A percentile compares a stretch with the other conserved stretches of the same genome.
Conservation (phyloP, 23 tunicate species). For the Trididemnum miniatum region DNA sequence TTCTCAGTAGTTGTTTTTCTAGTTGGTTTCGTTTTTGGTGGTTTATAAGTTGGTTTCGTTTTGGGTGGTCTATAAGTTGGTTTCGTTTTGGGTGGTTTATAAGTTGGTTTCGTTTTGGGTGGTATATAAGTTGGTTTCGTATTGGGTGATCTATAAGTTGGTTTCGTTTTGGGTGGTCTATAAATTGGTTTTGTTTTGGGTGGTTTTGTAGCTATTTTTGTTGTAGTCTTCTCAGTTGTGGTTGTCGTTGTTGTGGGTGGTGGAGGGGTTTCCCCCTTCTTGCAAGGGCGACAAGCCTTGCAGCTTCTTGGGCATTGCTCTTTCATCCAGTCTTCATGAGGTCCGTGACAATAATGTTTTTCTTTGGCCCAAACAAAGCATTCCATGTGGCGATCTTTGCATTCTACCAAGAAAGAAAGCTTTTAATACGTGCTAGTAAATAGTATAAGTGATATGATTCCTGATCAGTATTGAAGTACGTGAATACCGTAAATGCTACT, state of each 20-base stretch:
- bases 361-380: constrained; percentile 2
- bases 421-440: background rate
- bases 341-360: background rate
- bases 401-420: background rate
- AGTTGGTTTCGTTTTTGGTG: background rate
- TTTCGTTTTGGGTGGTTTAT: background rate
- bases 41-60: background rate
- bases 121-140: background rate
- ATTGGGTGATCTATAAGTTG: background rate
- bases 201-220: background rate
- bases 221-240: background rate
- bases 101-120: background rate
- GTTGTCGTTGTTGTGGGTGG: background rate
- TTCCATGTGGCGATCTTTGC: background rate
- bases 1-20: background rate
- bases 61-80: background rate
- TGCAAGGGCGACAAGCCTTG: background rate
- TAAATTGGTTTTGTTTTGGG: background rate
- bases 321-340: background rate
- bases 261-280: background rate
- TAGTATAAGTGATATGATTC: no score
- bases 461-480: no score
- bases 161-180: background rate
- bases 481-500: no score
- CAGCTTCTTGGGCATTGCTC: background rate